Evolutionary conservation across 2,797 vertebrate genomes (phyloP), one percentile per base, ranked within the genome.

Genomic region (Tympanoctomys barrerae): DNA sequence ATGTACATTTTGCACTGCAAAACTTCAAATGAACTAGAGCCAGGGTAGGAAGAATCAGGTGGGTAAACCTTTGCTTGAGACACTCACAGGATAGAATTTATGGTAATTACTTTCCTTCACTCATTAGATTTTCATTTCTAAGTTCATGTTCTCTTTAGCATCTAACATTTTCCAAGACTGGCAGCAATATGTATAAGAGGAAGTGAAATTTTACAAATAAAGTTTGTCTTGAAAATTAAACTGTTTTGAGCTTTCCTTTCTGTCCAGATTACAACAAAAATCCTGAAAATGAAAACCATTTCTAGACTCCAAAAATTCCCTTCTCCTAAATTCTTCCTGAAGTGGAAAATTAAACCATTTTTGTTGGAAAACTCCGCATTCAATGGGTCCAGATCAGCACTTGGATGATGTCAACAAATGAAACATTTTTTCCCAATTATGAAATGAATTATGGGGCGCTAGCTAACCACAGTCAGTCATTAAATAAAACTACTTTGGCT

Each of bases 391-490:
- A 98, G 98, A 97, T 96, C 96, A 98, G 92, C 49, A 89, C 83
- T 98, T 92, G 95, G 94, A 98, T 98, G 97, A 98, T 97, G 97
- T 98, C 97, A 98, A 96, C 96, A 98, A 98, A 98, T 95, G 87
- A 95, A 97, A 96, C 96, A 98, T 98, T 98, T 98, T 98, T 98
- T 98, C 95, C 97, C 97, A 98, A 62, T 98, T 98, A 98, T 98
- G 97, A 98, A 98, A 98, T 98, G 92, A 98, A 96, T 98, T 98
- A 98, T 97, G 94, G 92, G 94, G 95, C 83, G 57, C 95, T 97
- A 97, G 92, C 75, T 98, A 94, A 97, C 95, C 93, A 97, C 92
- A 97, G 95, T 95, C 94, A 96, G 96, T 96, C 97, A 89, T 98
- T 98, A 96, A 98, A 97, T 91, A 97, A 21, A 97, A 90, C 73